Conservation (phyloP, 2,113 vertebrate species). For the Condylura cristata region DNA sequence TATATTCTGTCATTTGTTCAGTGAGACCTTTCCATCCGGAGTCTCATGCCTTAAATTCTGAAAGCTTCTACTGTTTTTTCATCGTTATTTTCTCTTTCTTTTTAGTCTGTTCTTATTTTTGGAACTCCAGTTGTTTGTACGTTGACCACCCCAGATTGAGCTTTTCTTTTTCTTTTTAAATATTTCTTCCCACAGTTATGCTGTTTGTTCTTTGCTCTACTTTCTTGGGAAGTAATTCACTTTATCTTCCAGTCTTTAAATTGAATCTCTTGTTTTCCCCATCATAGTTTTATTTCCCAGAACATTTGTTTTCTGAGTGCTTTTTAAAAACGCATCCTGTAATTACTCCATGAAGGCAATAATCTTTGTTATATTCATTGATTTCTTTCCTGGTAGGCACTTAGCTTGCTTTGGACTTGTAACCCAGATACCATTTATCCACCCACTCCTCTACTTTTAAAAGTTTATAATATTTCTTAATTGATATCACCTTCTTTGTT, state of each 20-base stretch:
- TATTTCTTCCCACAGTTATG: not conserved
- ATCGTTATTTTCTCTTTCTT: not conserved
- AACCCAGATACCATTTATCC: not conserved
- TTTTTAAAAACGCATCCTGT: not conserved
- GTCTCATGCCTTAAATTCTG: not conserved
- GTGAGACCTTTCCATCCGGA: not conserved
- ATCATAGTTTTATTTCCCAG: not conserved
- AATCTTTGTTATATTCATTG: not conserved
- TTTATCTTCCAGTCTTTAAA: not conserved
- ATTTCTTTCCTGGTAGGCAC: not conserved
- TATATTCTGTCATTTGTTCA: not conserved
- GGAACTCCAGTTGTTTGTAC: not conserved
- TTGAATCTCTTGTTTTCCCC: not conserved
- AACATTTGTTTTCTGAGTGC: not conserved
- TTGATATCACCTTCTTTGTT: not conserved
- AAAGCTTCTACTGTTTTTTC: not conserved
- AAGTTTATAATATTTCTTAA: not conserved
- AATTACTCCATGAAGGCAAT: not conserved
- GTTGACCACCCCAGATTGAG: not conserved
- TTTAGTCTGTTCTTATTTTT: not conserved
- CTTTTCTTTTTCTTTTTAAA: not conserved
- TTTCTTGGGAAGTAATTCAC: not conserved
- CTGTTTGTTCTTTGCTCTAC: not conserved
- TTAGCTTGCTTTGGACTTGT: not conserved
- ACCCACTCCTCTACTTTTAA: not conserved